phyloP scores from a whole-genome alignment of 2,797 vertebrate species.

The Neomorphus geoffroyi region DNA sequence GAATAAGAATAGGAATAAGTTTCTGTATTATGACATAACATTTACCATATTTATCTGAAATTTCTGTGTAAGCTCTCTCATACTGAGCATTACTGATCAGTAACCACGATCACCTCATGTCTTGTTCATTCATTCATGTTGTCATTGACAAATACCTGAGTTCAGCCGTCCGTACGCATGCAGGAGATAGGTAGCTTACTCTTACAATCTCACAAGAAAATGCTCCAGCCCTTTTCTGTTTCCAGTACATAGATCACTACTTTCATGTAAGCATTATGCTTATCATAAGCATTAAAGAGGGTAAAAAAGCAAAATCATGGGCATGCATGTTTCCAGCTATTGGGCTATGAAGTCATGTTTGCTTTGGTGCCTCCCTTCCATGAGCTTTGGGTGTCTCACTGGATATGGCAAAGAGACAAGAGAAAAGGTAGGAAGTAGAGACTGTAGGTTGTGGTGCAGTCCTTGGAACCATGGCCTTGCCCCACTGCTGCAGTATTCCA shows the following conservation, averaged over 20 bases:
- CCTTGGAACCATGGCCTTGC: background rate
- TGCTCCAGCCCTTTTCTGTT: background rate
- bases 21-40: background rate
- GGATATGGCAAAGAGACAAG: background rate
- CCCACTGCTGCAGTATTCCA: fast-evolving
- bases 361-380: background rate
- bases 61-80: background rate
- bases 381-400: background rate
- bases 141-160: background rate
- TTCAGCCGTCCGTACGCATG: background rate
- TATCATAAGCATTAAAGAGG: background rate
- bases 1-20: background rate
- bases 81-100: background rate
- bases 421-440: background rate
- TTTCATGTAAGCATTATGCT: background rate
- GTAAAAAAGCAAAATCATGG: background rate
- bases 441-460: too few species aligned
- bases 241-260: background rate
- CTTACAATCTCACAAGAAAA: background rate
- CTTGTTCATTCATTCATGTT: background rate
- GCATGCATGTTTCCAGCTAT: background rate
- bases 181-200: background rate
- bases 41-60: fast-evolving
- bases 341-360: background rate
- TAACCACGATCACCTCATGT: background rate